A percentile compares a stretch with the other conserved stretches of the same genome.
Evolutionary conservation across 2,797 vertebrate species (phyloP).

Genomic region (Crax fasciolata): DNA sequence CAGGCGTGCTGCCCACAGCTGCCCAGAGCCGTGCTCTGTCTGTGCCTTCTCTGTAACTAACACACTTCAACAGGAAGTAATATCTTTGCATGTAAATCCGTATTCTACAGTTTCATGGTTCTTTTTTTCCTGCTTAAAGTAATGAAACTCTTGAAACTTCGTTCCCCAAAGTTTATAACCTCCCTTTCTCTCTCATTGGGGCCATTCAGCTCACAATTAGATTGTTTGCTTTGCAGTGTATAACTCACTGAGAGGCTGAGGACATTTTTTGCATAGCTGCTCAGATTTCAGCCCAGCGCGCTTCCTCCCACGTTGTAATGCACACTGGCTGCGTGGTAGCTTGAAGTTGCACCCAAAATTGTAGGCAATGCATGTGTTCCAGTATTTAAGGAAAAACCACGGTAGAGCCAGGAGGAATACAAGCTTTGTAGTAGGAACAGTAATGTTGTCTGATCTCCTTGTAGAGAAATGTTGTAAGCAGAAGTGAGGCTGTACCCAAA

Average conservation of each 20-base stretch:
- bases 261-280: background rate
- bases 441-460: background rate
- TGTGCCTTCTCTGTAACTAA: background rate
- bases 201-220: conserved; percentile 25
- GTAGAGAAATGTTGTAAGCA: background rate
- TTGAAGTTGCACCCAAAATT: background rate
- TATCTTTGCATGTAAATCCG: background rate
- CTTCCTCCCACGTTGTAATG: background rate
- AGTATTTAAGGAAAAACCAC: background rate
- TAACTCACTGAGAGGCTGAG: conserved; percentile 27
- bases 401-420: background rate
- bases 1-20: background rate
- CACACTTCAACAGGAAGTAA: background rate
- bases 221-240: conserved; percentile 54
- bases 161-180: conserved; percentile 31
- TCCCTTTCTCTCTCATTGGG: background rate
- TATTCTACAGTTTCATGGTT: background rate
- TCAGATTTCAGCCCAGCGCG: background rate
- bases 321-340: background rate
- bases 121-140: background rate
- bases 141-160: conserved; percentile 15
- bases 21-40: background rate
- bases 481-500: conserved; percentile 16
- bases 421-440: background rate
- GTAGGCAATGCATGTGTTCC: background rate